Conservation (phyloP, 2,113 vertebrate species). For the Piprites chloris region DNA sequence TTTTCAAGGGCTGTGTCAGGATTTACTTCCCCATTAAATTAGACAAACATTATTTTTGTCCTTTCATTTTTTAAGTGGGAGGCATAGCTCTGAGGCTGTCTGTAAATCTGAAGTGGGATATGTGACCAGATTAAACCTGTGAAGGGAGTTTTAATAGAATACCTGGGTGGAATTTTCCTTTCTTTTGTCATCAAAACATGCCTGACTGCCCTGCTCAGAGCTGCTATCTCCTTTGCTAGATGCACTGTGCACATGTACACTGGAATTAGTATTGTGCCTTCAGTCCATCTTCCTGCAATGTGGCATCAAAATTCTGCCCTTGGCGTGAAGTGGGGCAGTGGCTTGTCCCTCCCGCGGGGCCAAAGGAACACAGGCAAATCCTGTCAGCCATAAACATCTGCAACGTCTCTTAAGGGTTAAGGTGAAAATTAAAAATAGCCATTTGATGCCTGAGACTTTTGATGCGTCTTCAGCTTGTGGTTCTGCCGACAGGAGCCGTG, state of each 20-base stretch:
- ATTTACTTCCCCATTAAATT: neutral
- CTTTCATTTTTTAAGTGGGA: accelerated
- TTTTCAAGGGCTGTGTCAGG: neutral
- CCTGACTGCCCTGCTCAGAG: neutral
- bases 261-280: neutral
- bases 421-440: slow-evolving; percentile 16
- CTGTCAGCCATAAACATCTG: neutral
- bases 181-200: neutral
- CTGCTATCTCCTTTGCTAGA: neutral
- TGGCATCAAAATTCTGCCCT: neutral
- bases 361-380: neutral
- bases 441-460: neutral
- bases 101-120: neutral
- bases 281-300: neutral
- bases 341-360: neutral
- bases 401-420: neutral
- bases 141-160: neutral
- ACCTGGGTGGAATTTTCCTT: neutral
- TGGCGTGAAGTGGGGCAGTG: accelerated
- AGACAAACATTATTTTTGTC: neutral
- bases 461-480: neutral
- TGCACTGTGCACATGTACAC: neutral
- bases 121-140: neutral
- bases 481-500: neutral
- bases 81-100: neutral